These are phyloP conservation scores for Epinephelus awoara DNA, from an alignment of 2,797 vertebrate genomes.

Conservation along the genomic window DNA sequence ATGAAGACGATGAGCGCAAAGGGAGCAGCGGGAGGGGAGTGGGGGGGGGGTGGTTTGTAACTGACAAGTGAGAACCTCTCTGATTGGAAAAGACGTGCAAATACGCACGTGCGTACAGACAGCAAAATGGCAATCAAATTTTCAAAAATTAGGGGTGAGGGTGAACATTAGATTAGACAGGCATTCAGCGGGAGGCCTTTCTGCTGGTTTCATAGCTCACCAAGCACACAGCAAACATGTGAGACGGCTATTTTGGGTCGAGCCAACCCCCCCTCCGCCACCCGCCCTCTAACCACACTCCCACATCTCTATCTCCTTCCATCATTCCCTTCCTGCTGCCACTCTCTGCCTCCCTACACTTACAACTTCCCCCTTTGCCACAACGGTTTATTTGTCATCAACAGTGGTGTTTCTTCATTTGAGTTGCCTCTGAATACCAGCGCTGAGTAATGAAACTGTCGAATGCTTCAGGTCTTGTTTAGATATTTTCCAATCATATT, in stretches of 20 bases:
- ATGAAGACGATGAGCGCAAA: constrained; percentile 28
- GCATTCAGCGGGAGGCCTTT: constrained; percentile 62
- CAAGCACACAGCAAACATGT: constrained; percentile 80
- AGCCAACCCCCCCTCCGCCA: constrained; percentile 34
- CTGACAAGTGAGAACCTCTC: constrained; percentile 10
- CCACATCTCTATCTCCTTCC: constrained; percentile 75
- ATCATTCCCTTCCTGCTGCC: constrained; percentile 73
- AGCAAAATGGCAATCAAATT: constrained; percentile 46
- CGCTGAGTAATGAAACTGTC: not conserved
- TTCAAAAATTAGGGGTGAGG: constrained; percentile 44
- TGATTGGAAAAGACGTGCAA: constrained; percentile 32
- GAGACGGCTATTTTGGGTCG: constrained; percentile 85
- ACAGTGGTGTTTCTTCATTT: constrained; percentile 25
- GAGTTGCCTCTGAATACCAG: not conserved
- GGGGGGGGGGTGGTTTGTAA: not conserved
- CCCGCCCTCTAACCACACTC: constrained; percentile 66
- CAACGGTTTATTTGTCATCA: constrained; percentile 29
- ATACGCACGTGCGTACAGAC: constrained; percentile 1
- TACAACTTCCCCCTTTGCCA: constrained; percentile 50
- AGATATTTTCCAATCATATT: not conserved
- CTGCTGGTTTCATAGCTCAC: constrained; percentile 64
- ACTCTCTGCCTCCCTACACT: constrained; percentile 47
- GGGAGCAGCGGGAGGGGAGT: not conserved
- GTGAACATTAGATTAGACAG: constrained; percentile 73
- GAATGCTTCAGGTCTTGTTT: not conserved